Evolutionary conservation across 2,113 vertebrate genomes (phyloP).

Genomic region (Epinephelus cyanopodus): DNA sequence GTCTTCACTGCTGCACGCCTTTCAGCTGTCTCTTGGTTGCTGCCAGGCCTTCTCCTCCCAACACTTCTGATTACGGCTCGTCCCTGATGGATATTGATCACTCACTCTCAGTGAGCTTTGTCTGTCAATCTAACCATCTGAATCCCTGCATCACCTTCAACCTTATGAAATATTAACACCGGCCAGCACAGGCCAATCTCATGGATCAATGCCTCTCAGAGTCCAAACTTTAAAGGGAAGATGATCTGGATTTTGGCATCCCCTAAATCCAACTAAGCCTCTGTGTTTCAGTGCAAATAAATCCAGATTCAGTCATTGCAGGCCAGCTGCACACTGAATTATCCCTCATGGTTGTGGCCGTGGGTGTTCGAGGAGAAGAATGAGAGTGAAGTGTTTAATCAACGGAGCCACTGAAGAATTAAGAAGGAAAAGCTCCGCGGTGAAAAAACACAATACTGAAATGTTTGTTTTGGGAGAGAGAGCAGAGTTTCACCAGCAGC

Average conservation of each 20-base stretch:
- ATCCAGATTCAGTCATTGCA: slow-evolving; percentile 1
- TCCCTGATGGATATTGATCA: slow-evolving; percentile 72
- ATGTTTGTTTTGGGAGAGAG: not conserved
- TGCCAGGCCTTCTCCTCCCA: slow-evolving; percentile 27
- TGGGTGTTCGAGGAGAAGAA: slow-evolving; percentile 4
- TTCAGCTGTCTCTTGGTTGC: slow-evolving; percentile 30
- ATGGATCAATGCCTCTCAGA: slow-evolving; percentile 36
- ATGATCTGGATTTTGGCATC: slow-evolving; percentile 21
- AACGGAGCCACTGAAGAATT: slow-evolving; percentile 12
- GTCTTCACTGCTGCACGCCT: slow-evolving; percentile 7
- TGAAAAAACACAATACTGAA: slow-evolving; percentile 6
- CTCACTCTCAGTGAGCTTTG: slow-evolving; percentile 36
- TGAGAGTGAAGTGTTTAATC: slow-evolving; percentile 39
- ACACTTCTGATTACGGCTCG: slow-evolving; percentile 14
- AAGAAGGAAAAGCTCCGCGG: not conserved
- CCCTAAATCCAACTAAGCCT: not conserved
- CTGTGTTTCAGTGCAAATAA: slow-evolving; percentile 10
- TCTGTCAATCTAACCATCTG: slow-evolving; percentile 36
- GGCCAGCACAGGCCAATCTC: slow-evolving; percentile 35
- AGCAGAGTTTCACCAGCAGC: not conserved
- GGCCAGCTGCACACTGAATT: not conserved
- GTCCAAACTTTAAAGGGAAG: slow-evolving; percentile 27
- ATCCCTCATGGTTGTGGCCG: not conserved
- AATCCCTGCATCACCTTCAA: slow-evolving; percentile 35
- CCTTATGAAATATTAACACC: slow-evolving; percentile 69